These are phyloP conservation scores for Drosophila pseudoobscura DNA, from an alignment of 1,140 invertebrate species.

Conservation along the genomic window DNA sequence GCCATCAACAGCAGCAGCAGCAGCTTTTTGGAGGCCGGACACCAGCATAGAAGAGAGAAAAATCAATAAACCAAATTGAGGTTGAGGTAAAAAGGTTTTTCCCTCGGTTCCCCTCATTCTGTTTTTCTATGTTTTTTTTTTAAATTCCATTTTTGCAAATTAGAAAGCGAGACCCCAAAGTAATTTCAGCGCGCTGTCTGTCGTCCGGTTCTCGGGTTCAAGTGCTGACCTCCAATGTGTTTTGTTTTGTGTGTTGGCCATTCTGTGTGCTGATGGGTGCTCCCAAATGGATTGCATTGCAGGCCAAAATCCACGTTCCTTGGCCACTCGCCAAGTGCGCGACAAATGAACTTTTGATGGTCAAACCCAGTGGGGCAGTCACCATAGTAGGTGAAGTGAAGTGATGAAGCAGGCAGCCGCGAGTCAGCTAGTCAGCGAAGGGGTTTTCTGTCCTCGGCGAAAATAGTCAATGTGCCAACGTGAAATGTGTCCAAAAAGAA, in stretches of 20 bases:
- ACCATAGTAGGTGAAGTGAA: slow-evolving; percentile 15
- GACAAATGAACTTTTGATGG: slow-evolving; percentile 48
- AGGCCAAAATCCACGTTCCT: slow-evolving; percentile 36
- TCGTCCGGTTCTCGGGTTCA: slow-evolving; percentile 44
- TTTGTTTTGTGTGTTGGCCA: slow-evolving; percentile 7
- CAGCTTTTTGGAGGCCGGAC: slow-evolving; percentile 51
- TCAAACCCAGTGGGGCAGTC: slow-evolving; percentile 18
- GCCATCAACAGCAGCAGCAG: slow-evolving; percentile 33
- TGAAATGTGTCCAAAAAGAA: no score
- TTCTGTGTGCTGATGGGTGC: slow-evolving; percentile 22
- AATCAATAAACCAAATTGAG: slow-evolving; percentile 67
- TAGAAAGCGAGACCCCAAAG: slow-evolving; percentile 64
- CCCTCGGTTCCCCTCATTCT: neutral
- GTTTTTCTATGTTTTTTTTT: slow-evolving; percentile 25
- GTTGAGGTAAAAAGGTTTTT: slow-evolving; percentile 60
- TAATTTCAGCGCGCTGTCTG: slow-evolving; percentile 66
- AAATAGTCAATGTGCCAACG: no score
- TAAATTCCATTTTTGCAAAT: slow-evolving; percentile 74
- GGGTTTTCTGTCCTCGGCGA: no score
- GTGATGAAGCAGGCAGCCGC: no score
- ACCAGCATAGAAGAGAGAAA: slow-evolving; percentile 23
- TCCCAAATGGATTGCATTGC: slow-evolving; percentile 44
- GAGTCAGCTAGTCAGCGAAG: no score
- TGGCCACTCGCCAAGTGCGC: slow-evolving; percentile 57
- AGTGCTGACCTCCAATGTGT: slow-evolving; percentile 59